Percentiles rank a stretch among this genome's conserved stretches.
Evolutionary conservation across 2,888 invertebrate genomes (phyloP).

Genomic region (Stramonita haemastoma): DNA sequence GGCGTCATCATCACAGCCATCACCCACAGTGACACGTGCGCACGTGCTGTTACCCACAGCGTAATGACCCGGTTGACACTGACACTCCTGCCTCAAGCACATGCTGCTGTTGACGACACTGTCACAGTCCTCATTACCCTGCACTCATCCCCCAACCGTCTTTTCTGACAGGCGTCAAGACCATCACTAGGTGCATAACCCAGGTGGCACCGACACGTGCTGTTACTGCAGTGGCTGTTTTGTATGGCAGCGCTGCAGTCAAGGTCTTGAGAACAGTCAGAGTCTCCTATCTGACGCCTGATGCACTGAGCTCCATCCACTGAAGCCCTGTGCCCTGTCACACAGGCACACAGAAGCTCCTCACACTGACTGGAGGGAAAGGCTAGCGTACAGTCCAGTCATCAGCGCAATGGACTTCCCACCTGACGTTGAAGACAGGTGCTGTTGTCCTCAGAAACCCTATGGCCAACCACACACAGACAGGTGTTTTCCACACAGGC

Average conservation of each 20-base stretch:
- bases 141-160: constrained; percentile 37
- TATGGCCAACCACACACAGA: background rate
- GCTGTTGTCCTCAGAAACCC: background rate
- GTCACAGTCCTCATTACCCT: constrained; percentile 53
- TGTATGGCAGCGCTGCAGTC: constrained; percentile 59
- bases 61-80: constrained; percentile 6
- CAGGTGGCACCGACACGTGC: constrained; percentile 36
- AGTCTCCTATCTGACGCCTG: constrained; percentile 26
- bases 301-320: background rate
- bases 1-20: constrained; percentile 4
- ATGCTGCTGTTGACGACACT: constrained; percentile 54
- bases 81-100: constrained; percentile 47
- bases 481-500: constrained; percentile 6
- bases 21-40: constrained; percentile 1
- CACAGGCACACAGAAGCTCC: constrained; percentile 22
- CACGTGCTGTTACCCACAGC: constrained; percentile 24
- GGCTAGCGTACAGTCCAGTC: constrained; percentile 42
- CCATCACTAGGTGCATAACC: constrained; percentile 28
- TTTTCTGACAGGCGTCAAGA: constrained; percentile 19
- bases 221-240: constrained; percentile 55
- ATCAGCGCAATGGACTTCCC: constrained; percentile 30
- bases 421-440: constrained; percentile 24
- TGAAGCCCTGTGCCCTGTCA: background rate
- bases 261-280: background rate
- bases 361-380: constrained; percentile 40